Base-by-base conservation (phyloP, 2,888 invertebrate genomes). In the Drosophila anceps region DNA sequence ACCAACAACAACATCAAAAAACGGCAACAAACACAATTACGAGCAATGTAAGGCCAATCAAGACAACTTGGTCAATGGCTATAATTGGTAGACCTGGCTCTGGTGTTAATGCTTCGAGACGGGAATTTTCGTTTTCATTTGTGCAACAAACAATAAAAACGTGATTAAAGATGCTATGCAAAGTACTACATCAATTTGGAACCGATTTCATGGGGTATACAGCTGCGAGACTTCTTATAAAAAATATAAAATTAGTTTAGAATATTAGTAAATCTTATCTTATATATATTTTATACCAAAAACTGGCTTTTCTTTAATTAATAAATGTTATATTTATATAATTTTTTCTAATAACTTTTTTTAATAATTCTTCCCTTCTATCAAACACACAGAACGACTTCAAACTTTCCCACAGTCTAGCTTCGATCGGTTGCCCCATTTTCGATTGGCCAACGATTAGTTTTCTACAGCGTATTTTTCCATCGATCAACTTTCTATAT, bases 141-240 rank as follows among this genome's bases (percentile, higher is more conserved):
- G 71, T 76, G 82, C 88, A 82, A 70, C 83, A 70, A 78, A 88
- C 88, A 85, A 86, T 90, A 83, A 88, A 86, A 86, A 90, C 88
- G 90, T 86, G 86, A 86, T 86, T 85, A 88, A 86, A 86, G 86
- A 83, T 90, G 88, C 81, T 73, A 87, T 87, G 83, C 88, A 78
- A 78, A 81, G 67, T 66, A 72, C 67, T 63, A 33, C 35, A 75
- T 53, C 62, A 86, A 75, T 78, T 78, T 58, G 27, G 7, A 43
- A 58, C 31, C 12, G 53, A 39, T 43, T 53, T 7, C 61, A 53
- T 10, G 4, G 61, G 71, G 54, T 64, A 41, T 68, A 70, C 59
- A 20, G 33, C 20, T 37, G 0, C 5, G 10, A 18, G 37, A 29
- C n/a, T 10, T 27, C 2, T 2, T 1, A 7, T 3, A 9, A 41